Conservation (phyloP, 2,888 invertebrate species). For the Conus canariensis region DNA sequence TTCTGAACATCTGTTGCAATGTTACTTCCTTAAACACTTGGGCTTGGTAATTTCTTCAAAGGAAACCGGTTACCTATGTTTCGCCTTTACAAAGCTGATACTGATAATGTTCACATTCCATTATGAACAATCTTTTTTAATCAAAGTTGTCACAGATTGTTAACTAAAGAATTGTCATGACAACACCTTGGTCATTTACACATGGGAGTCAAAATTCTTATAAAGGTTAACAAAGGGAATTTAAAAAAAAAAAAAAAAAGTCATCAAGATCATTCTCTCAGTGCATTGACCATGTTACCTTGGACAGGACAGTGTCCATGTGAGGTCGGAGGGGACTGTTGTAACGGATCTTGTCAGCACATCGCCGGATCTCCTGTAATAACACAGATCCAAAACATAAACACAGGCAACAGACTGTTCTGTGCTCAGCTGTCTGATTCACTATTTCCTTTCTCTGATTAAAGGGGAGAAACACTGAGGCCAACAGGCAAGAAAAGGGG, state of each 20-base stretch:
- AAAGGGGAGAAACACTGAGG: neutral
- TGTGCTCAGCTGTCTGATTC: neutral
- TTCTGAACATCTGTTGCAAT: too few species aligned
- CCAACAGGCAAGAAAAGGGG: neutral
- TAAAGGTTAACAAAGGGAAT: neutral
- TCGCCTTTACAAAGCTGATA: too few species aligned
- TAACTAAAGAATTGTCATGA: too few species aligned
- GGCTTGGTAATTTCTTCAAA: too few species aligned
- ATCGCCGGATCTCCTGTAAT: constrained; percentile 89
- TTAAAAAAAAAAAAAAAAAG: neutral
- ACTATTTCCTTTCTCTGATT: neutral
- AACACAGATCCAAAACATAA: neutral
- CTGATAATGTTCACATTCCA: too few species aligned
- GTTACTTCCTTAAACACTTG: too few species aligned
- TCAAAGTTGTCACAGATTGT: too few species aligned
- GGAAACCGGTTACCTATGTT: too few species aligned
- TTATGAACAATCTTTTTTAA: too few species aligned
- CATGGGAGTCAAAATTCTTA: too few species aligned
- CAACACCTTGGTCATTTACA: too few species aligned
- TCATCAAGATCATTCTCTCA: too few species aligned
- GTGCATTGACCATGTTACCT: constrained; percentile 79
- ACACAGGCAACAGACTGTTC: neutral
- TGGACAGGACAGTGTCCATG: constrained; percentile 93
- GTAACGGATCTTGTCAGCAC: constrained; percentile 85
- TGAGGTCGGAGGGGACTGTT: constrained; percentile 85